Base-by-base conservation (phyloP, 1,140 invertebrate genomes). In the Oncopeltus fasciatus region DNA sequence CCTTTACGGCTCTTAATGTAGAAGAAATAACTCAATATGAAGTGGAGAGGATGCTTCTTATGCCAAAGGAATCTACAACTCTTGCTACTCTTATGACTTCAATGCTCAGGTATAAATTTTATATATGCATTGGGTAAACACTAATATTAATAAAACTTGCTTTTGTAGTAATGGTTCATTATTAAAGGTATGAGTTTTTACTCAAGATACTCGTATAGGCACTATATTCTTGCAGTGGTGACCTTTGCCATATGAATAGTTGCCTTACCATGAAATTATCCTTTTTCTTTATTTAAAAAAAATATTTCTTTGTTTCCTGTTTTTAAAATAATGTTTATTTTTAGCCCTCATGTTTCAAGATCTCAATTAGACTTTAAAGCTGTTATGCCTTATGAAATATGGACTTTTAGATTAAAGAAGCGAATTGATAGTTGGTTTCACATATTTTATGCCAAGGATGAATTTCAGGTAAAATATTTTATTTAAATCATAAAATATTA, bases 51-150 rank as follows among this genome's bases (percentile, higher is more conserved):
- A 75, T 76, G 68, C 69, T 80, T 38, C 67, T 76, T 14, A 73
- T 79, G 70, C 73, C 77, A 18, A 69, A 73, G 53, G 73, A 75
- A 27, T 78, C 77, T 24, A 69, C 69, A 11, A 72, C 72, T 0
- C 68, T 80, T 38, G 71, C 74, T n/a, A 69, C 70, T 43, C 65
- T 80, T 1, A 78, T 80, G 75, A 79, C 78, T 0, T 72, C 75
- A 1, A 70, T 79, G n/a, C 70, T 80, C 5, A 75, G 72, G 65
- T 67, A 12, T 57, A 46, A 60, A 38, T 8, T 12, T 49, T 49
- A 49, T 43, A 49, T 14, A 14, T 20, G 20, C 5, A 14, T 49
- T 11, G 9, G 11, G 5, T 11, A 8, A 49, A 49, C 5, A 18
- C 8, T 8, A 8, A 8, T 20, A 49, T 12, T 49, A 8, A 12